Evolutionary conservation across 2,888 invertebrate genomes (phyloP), one percentile per base, ranked within the genome.

Genomic region (Heliconius hortense): DNA sequence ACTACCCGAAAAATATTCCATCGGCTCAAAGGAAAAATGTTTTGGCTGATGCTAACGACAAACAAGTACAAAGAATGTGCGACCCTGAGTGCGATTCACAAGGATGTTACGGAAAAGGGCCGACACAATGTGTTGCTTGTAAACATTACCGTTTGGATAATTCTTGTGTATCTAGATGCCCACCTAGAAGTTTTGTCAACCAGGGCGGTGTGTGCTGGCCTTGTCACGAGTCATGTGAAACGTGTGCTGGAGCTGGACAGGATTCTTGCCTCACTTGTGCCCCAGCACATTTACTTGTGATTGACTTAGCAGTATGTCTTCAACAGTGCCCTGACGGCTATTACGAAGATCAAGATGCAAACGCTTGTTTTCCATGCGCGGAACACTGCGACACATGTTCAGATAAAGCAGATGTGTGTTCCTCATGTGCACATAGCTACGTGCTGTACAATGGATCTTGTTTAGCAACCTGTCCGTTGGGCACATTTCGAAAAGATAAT

Each of bases 271-370:
- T 97, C 11, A 96, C 97, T 18, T 98, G 98, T 87, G 96, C 97
- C 0, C 97, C 97, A 0, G 97, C 97, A 67, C 97, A 97, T 87
- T 95, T 97, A 74, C 95, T 97, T 84, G 97, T 98, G 72, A 96
- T 96, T 18, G 98, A 98, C 89, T 94, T 98, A 79, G 97, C 97
- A 73, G 97, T 98, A 62, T 98, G 98, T 85, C 93, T 98, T 76
- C 97, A 97, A 90, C 96, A 97, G 83, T 98, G 98, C 85, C 97
- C 97, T 0, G 97, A 97, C 84, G 97, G 97, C 63, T 98, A 98
- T 87, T 98, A 96, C 85, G 97, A 97, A 93, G 97, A 97, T 86
- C 94, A 95, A 26, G 96, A 96, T 79, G 96, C 97, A 76, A 96
- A 96, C 84, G 97, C 97, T 0, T 98, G 98, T 87, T 96, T 97